A percentile compares a stretch with the other conserved stretches of the same genome.
Evolutionary conservation across 2,797 vertebrate genomes (phyloP).

Genomic region (Falco naumanni): DNA sequence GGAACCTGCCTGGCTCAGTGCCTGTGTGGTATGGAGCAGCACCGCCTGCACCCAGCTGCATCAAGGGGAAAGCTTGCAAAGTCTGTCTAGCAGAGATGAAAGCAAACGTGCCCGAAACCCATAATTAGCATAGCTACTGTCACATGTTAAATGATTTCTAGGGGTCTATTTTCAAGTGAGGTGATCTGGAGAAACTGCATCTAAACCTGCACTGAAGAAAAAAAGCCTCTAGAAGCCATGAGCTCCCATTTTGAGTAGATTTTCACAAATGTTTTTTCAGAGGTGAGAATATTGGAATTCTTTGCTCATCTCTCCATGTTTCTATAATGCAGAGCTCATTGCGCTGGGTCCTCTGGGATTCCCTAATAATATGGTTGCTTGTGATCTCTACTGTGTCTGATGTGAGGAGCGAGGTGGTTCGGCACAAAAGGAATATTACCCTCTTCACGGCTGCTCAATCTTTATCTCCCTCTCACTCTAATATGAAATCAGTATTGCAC

Average conservation of each 20-base stretch:
- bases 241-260: background rate
- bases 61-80: accelerated
- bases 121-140: background rate
- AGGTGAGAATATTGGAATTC: background rate
- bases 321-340: background rate
- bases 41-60: accelerated
- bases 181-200: background rate
- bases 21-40: background rate
- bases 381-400: background rate
- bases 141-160: background rate
- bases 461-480: background rate
- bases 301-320: background rate
- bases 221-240: background rate
- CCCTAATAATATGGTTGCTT: background rate
- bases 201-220: background rate
- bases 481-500: background rate
- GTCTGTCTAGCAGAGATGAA: background rate
- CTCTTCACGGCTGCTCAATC: background rate
- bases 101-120: background rate
- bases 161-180: background rate
- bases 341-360: background rate
- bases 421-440: background rate
- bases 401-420: background rate
- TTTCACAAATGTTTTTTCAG: background rate
- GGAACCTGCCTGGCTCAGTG: accelerated